Evolutionary conservation across 2,113 vertebrate genomes (phyloP).

Genomic region (Lontra canadensis): DNA sequence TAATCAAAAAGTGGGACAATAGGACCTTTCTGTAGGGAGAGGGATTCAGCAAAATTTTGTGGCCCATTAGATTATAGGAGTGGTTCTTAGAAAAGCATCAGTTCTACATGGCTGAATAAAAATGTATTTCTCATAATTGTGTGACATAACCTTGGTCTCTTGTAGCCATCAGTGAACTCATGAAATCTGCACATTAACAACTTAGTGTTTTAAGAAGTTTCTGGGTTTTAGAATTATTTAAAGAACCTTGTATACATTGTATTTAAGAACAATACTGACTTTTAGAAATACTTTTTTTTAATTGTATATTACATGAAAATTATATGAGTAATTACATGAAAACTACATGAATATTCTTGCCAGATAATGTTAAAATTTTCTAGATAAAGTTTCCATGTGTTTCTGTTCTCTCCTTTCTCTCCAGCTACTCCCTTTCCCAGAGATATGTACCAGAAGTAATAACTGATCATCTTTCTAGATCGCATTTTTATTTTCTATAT

Average conservation of each 20-base stretch:
- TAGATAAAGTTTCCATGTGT: not conserved
- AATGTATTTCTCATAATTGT: conserved; percentile 30
- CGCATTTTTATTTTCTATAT: not conserved
- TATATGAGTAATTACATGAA: not conserved
- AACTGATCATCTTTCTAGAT: not conserved
- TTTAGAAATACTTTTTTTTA: conserved; percentile 22
- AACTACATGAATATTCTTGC: conserved; percentile 2
- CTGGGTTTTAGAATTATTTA: conserved; percentile 8
- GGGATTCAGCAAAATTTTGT: conserved; percentile 24
- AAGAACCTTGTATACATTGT: not conserved
- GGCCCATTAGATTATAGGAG: not conserved
- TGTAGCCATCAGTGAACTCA: not conserved
- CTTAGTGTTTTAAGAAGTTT: conserved; percentile 10
- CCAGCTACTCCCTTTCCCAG: not conserved
- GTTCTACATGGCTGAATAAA: not conserved
- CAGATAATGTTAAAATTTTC: not conserved
- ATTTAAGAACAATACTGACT: not conserved
- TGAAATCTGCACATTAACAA: conserved; percentile 29
- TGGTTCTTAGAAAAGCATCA: not conserved
- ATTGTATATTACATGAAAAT: not conserved
- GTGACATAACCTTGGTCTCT: conserved; percentile 24
- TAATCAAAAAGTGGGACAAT: conserved; percentile 31
- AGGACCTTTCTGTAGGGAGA: not conserved
- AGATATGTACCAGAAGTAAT: not conserved
- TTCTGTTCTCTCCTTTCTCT: not conserved